Base-by-base conservation (phyloP, 2,888 invertebrate genomes). In the Tetropium fuscum region DNA sequence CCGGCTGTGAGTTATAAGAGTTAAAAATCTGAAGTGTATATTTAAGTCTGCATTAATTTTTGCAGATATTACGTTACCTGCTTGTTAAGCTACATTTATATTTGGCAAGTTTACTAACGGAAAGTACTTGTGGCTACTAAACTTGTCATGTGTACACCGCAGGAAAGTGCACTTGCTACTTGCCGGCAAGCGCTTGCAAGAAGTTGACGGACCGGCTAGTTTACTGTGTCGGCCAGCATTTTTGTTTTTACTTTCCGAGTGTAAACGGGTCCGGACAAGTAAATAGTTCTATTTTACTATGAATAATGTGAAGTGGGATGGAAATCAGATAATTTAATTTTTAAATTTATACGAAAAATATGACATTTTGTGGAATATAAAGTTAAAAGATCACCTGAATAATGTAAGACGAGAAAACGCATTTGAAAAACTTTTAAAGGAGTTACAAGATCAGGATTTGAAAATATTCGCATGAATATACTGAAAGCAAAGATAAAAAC, bases 201-300 rank as follows among this genome's bases (percentile, higher is more conserved):
- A 53, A 53, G 53, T 53, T 53, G 53, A 41, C 27, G 41, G 41
- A 41, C 20, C 53, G 53, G 53, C 40, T 53, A 53, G 53, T 53
- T 53, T 53, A 53, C 15, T 53, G n/a, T n/a, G n/a, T n/a, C n/a
- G 41, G 41, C 20, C 20, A 22, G 10, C 41, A 2, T 6, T 4
- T 19, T 7, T 15, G 5, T 38, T 38, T 13, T 3, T 15, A n/a
- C 16, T 38, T 15, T 38, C 38, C 6, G 16, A 3, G 13, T 38
- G 38, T 38, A 38, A 38, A 38, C 7, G 4, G 38, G 11, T 34
- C 6, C 34, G 11, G 11, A 13, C 6, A 34, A 13, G 11, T 11
- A n/a, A n/a, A n/a, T n/a, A n/a, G n/a, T n/a, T n/a, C n/a, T n/a
- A 11, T 10, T 13, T 53, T 16, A 27, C 18, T 27, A 25, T 41